Base-by-base conservation (phyloP, 1,140 invertebrate species). In the Calosoma granatense region DNA sequence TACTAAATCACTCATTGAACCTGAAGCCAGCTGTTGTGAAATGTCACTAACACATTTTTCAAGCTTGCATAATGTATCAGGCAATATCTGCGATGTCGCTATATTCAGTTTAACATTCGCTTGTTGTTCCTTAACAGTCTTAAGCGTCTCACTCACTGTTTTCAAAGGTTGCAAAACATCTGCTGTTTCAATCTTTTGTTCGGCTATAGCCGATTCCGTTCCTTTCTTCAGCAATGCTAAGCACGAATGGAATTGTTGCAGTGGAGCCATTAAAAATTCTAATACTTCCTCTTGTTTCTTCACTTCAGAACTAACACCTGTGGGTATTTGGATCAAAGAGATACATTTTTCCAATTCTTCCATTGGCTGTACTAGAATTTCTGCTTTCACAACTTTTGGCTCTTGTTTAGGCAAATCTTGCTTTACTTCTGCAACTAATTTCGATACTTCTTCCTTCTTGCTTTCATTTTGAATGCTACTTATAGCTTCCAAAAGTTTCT, bases 401-500 rank as follows among this genome's bases (percentile, higher is more conserved):
- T 55, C 56, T 4, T 52, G 39, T 57, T 60, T 51, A 12, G 2
- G 21, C 15, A 57, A 19, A 22, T 39, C 21, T 11, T 54, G 21
- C 30, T 55, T 54, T 36, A 55, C 41, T 57, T 58, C 36, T 19
- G 52, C 47, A 26, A 57, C 22, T 9, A 57, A 6, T 4, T 20
- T 12, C 20, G 55, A 53, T 26, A 60, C 19, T 51, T 55, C 54
- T 23, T 57, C 21, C 22, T 57, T 51, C 3, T 2, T 1, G 15
- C 20, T 54, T 39, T 51, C 36, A n/a, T 17, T 51, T 43, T 14
- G 20, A 0, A 58, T 20, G 20, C 17, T 51, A 58, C 1, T 20
- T 1, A 58, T 23, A n/a, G 47, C 26, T 22, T 55, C 20, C 3
- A 53, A 15, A 19, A 55, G n/a, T 20, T 54, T 21, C 54, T 30